Percentiles rank a stretch among this genome's conserved stretches.
phyloP scores from a whole-genome alignment of 2,888 invertebrate genomes.

The Zootermopsis nevadensis region DNA sequence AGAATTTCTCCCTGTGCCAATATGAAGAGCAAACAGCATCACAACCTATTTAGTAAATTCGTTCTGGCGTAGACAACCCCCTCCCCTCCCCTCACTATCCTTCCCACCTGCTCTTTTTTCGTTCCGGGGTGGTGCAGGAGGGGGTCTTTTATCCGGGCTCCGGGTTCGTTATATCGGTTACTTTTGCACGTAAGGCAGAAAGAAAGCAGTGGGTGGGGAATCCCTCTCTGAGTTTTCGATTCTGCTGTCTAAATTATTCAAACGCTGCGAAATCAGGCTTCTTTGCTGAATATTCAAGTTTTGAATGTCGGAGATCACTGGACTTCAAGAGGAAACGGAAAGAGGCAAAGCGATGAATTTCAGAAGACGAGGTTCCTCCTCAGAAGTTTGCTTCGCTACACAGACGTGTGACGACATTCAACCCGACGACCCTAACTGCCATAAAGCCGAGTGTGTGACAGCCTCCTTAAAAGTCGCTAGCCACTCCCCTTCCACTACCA shows the following conservation, averaged over 20 bases:
- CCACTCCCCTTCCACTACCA: too few relatives aligned
- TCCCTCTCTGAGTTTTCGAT: neutral
- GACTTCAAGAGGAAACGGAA: too few relatives aligned
- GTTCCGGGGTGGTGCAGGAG: neutral
- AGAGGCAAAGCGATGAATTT: too few relatives aligned
- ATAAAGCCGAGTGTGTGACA: too few relatives aligned
- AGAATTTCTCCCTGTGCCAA: neutral
- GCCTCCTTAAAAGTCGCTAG: too few relatives aligned
- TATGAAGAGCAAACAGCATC: neutral
- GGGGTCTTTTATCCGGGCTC: neutral
- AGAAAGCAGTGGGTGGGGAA: neutral
- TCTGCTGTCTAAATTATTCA: neutral
- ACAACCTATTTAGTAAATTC: constrained; percentile 10
- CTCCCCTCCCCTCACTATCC: too few relatives aligned
- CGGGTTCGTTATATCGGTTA: neutral
- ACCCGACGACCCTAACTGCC: too few relatives aligned
- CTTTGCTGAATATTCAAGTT: neutral
- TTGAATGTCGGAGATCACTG: too few relatives aligned
- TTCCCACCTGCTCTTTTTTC: neutral
- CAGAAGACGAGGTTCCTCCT: too few relatives aligned
- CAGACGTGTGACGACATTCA: too few relatives aligned
- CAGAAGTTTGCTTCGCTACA: too few relatives aligned
- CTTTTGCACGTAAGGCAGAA: neutral
- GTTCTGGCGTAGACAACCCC: neutral
- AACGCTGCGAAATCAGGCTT: neutral